These are phyloP conservation scores for Panthera leo DNA, from an alignment of 2,113 vertebrate species.

Conservation along the genomic window DNA sequence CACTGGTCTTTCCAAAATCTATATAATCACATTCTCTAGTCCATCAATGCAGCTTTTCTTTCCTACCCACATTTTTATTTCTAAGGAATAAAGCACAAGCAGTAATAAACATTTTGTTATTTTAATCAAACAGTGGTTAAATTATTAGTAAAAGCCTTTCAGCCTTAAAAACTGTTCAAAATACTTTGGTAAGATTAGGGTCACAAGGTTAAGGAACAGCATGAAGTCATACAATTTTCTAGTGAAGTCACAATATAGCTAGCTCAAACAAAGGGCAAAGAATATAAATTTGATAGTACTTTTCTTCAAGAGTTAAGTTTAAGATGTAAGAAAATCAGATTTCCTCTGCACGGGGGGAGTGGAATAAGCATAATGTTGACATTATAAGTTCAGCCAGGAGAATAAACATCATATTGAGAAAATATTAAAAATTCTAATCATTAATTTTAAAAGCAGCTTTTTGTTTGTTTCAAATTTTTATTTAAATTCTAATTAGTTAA, in stretches of 20 bases:
- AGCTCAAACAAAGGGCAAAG: neutral
- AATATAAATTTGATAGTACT: neutral
- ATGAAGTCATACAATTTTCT: neutral
- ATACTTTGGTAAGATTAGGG: neutral
- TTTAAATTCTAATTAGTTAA: too few species aligned
- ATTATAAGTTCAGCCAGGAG: neutral
- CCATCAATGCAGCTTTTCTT: neutral
- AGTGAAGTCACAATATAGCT: neutral
- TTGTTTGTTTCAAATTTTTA: too few species aligned
- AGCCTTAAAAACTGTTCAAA: neutral
- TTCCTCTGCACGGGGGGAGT: neutral
- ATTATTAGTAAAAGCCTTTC: neutral
- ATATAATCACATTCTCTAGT: neutral
- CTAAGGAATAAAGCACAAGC: neutral
- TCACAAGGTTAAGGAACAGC: neutral
- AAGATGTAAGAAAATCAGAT: neutral
- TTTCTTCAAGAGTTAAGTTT: neutral
- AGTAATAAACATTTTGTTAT: neutral
- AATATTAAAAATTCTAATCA: neutral
- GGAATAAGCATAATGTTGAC: neutral
- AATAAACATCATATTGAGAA: neutral
- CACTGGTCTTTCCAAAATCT: neutral
- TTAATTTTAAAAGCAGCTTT: neutral
- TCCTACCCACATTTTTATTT: neutral
- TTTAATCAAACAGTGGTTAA: slow-evolving; percentile 2